phyloP scores from a whole-genome alignment of 2,888 invertebrate genomes.

The Empis livida region DNA sequence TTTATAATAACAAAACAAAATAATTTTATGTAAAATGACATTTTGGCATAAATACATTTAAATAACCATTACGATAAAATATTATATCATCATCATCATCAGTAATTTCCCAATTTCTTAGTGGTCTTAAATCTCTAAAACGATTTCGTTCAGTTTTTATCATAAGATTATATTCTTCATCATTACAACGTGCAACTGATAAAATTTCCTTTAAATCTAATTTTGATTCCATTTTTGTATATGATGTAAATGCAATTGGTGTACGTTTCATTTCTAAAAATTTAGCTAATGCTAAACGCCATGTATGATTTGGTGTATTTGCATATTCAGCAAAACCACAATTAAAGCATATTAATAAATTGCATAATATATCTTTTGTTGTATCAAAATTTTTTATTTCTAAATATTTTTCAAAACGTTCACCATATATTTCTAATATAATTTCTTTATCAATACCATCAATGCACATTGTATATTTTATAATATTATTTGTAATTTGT shows the following conservation, averaged over 20 bases:
- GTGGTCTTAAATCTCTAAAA: constrained; percentile 22
- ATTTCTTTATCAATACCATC: constrained; percentile 12
- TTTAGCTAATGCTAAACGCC: constrained; percentile 15
- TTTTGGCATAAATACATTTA: too few relatives aligned
- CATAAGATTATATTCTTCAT: constrained; percentile 4
- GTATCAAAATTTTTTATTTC: constrained; percentile 2
- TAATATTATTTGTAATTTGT: not conserved
- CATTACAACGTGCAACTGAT: constrained; percentile 15
- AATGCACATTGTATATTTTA: not conserved
- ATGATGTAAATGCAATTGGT: constrained; percentile 27
- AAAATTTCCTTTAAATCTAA: constrained; percentile 19
- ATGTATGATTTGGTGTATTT: constrained; percentile 8
- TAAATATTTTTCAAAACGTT: constrained; percentile 16
- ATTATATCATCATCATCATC: constrained; percentile 18
- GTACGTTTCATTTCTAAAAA: constrained; percentile 17
- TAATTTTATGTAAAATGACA: too few relatives aligned
- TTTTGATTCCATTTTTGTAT: constrained; percentile 17
- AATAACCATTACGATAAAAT: constrained; percentile 24
- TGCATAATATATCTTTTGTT: not conserved
- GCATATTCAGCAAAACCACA: constrained; percentile 23
- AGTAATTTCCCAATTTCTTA: constrained; percentile 17
- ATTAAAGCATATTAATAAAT: constrained; percentile 22
- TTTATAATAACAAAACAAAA: too few relatives aligned
- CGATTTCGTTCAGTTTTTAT: constrained; percentile 17
- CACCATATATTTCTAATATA: constrained; percentile 7